Base-by-base conservation (phyloP, 2,888 invertebrate species). In the Cerastis leucographa region DNA sequence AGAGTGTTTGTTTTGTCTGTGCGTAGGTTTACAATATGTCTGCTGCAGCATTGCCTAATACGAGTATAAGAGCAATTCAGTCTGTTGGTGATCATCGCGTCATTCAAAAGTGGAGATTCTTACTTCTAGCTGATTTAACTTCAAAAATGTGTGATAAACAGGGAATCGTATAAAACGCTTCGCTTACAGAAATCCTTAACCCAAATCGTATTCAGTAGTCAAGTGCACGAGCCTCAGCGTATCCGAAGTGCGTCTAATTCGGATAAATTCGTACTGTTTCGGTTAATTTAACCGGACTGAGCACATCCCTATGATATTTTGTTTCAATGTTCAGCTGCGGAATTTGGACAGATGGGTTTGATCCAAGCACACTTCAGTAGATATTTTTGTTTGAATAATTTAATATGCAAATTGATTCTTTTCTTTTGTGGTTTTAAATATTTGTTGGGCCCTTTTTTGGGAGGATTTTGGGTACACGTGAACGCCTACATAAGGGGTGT, bases 241-340 rank as follows among this genome's bases (percentile, higher is more conserved):
- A 84, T 86, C 77, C 76, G 74, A 81, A 84, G 80, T 82, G 82
- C 86, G 84, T 86, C 89, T 91, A 90, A 92, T 91, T 88, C 88
- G 88, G 88, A 88, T 88, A 89, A 91, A 93, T 92, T 90, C 74
- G 80, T 86, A 77, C 84, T 85, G 85, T 88, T 89, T 87, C 90
- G 88, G 87, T 91, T 91, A 92, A 91, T 92, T 93, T 92, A 92
- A 92, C 90, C 79, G 89, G 75, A 61, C 69, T 40, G 25, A 61
- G 66, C 61, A 29, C 76, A 74, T 87, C 77, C 79, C 75, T 82
- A 76, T 81, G 79, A 84, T 87, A 87, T 86, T 88, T 81, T 75
- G 76, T 86, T 85, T 80, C 85, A 87, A 77, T 81, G 78, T 54
- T 76, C 79, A 71, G 71, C 56, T 74, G 25, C 29, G 71, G 71